Evolutionary conservation across 2,113 vertebrate species (phyloP), one percentile per base, ranked within the genome.

Genomic region (Regulus satrapa): DNA sequence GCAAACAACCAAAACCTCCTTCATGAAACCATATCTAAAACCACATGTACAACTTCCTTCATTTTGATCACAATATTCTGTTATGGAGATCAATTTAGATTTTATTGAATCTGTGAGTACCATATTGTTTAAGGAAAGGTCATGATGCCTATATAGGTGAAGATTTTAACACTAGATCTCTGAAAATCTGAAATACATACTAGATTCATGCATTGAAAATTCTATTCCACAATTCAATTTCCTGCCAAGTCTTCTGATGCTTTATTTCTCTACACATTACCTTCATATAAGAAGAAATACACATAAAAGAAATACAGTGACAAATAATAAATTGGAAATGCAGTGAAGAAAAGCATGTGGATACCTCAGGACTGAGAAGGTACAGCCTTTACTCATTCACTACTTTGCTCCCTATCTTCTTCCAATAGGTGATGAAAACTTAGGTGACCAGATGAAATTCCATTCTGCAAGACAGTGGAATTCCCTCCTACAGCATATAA

Each of bases 21-120:
- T 21, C 36, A 32, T 18, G 10, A 25, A 85, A 19, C 21, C 28
- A 14, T 17, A 17, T 51, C 54, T 21, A 58, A 82, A 75, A 23
- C 9, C 28, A 45, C 17, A 28, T 0, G 8, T 7, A 18, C 16
- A 34, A 3, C 1, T 20, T 1, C 32, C 14, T 51, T 14, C 21
- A 31, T 52, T 29, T 40, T 84, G 43, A 69, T 51, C 18, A 41
- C 46, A 51, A 28, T 52, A 13, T 38, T 83, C 81, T 83, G 8
- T 29, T 85, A 45, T 8, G 75, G n/a, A 46, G 25, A 64, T 15
- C 1, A 2, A 73, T n/a, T 28, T 41, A 29, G 29, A 66, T 64
- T 85, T 85, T 52, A 46, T 49, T 58, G 32, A 21, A 58, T 3
- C 17, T 40, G 5, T 62, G 34, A 55, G 14, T 14, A 26, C 49